Conservation (phyloP, 92 coral and sea anemone genomes). For the Epizoanthus illoricatus region DNA sequence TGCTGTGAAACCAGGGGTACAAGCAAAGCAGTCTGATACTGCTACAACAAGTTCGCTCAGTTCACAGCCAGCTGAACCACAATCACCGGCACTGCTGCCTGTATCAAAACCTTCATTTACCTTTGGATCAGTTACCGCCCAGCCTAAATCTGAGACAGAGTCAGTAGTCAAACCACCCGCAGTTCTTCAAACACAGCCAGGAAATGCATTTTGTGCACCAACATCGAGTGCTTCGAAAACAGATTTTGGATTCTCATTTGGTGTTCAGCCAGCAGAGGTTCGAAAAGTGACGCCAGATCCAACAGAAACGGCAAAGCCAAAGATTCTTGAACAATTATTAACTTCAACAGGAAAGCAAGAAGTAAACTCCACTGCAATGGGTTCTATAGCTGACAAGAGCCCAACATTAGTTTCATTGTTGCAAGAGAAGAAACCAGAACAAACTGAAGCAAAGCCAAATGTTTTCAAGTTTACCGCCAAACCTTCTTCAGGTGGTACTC, state of each 20-base stretch:
- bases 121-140: background rate
- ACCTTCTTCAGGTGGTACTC: background rate
- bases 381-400: constrained; percentile 5
- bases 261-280: background rate
- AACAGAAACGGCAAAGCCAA: background rate
- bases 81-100: background rate
- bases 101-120: background rate
- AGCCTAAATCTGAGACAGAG: constrained; percentile 3
- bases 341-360: background rate
- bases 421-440: background rate
- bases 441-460: background rate
- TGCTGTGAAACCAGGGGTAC: constrained; percentile 34
- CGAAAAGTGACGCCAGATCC: background rate
- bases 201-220: background rate
- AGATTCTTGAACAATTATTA: background rate
- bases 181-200: background rate
- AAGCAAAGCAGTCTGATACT: background rate
- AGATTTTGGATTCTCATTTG: background rate
- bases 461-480: background rate
- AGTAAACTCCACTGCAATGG: background rate
- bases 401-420: constrained; percentile 16
- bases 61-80: constrained; percentile 1
- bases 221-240: background rate
- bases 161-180: background rate
- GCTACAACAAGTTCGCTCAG: background rate